Conservation (phyloP, 1,140 invertebrate genomes). For the Drosophila nigrodunni region DNA sequence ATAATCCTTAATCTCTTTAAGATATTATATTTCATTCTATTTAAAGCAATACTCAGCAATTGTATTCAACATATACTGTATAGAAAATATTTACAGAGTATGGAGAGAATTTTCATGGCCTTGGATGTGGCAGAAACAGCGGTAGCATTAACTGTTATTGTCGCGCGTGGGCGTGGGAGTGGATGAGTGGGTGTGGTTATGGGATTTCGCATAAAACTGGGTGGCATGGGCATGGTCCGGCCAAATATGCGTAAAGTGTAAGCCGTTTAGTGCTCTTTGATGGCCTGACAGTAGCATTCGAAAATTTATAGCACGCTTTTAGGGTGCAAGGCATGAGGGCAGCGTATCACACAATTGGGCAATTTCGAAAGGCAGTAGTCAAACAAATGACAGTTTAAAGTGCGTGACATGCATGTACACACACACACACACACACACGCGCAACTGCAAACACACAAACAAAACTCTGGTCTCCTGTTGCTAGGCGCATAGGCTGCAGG, state of each 20-base stretch:
- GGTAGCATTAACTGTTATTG: slow-evolving; percentile 72
- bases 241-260: slow-evolving; percentile 64
- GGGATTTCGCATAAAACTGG: neutral
- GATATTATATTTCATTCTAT: slow-evolving; percentile 1
- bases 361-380: slow-evolving; percentile 60
- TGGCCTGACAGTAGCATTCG: slow-evolving; percentile 50
- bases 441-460: neutral
- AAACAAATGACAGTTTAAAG: slow-evolving; percentile 79
- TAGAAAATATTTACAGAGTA: slow-evolving; percentile 25
- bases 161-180: slow-evolving; percentile 37
- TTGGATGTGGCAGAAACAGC: slow-evolving; percentile 37
- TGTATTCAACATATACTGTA: slow-evolving; percentile 3
- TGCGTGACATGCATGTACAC: slow-evolving; percentile 42
- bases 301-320: slow-evolving; percentile 75
- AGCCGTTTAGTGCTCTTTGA: slow-evolving; percentile 80
- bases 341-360: slow-evolving; percentile 60
- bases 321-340: slow-evolving; percentile 14
- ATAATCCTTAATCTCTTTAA: neutral
- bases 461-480: slow-evolving; percentile 23
- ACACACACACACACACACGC: slow-evolving; percentile 18
- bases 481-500: slow-evolving; percentile 29
- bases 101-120: slow-evolving; percentile 38
- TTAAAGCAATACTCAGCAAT: neutral
- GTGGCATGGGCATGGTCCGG: slow-evolving; percentile 15
- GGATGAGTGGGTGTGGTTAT: neutral